Base-by-base conservation (phyloP, 2,888 invertebrate species). In the Pasiphila rectangulata region DNA sequence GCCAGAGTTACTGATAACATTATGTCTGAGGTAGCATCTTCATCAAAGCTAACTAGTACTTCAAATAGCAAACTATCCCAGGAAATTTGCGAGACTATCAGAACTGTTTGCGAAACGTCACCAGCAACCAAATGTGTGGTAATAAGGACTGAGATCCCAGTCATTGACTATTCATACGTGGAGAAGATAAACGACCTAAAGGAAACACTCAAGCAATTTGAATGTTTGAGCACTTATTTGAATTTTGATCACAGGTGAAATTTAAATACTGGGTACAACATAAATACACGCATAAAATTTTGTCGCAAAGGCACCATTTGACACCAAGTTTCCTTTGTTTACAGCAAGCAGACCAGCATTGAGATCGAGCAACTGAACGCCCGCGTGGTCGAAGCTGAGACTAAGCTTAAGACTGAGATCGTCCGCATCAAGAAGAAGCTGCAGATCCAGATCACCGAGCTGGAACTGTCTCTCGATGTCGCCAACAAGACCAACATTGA, bases 391-490 rank as follows among this genome's bases (percentile, higher is more conserved):
- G 98, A 98, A 81, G 97, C 98, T 58, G 98, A 98, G 90, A 97
- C 96, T 64, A 96, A 94, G 85, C 91, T 98, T 84, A 98, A 98
- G 93, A 94, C 97, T 71, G 98, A 98, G 88, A 96, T 98, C 46
- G 92, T 93, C 61, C 96, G 98, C 89, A 96, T 98, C 91, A 98
- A 98, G 95, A 98, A 98, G 97, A 98, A 98, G 95, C 91, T 98
- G 82, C 98, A 98, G 90, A 95, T 98, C 80, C 97, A 97, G 77
- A 98, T 98, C 89, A 98, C 98, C 69, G 98, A 98, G 86, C 90
- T 98, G 75, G 98, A 98, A 86, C 93, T 98, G 91, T 95, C 97
- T 45, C 93, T 99, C 86, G 98, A 98, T 89, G 96, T 97, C 67
- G 96, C 98, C 90, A 98, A 99, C 93, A 97, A 98, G 92, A 97